phyloP scores from a whole-genome alignment of 2,113 vertebrate genomes.

The Thinocorus orbignyianus region DNA sequence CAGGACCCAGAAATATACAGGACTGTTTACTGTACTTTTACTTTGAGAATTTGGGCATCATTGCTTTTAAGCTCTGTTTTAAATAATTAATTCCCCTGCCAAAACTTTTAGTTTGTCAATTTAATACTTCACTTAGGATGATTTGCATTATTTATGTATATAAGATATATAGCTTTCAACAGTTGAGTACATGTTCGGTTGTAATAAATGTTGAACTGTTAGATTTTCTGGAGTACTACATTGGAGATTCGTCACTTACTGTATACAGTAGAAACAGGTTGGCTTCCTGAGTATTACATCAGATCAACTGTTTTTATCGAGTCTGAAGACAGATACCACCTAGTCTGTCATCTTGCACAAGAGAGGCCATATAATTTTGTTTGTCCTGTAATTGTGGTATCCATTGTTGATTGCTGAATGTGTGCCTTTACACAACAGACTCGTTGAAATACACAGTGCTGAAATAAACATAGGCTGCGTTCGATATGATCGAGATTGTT shows the following conservation, averaged over 20 bases:
- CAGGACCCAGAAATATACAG: not conserved
- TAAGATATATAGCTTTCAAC: not conserved
- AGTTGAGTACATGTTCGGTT: not conserved
- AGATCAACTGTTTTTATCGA: not conserved
- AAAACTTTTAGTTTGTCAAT: not conserved
- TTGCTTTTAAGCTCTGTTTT: not conserved
- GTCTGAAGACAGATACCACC: not conserved
- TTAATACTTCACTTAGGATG: not conserved
- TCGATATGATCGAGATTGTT: not conserved
- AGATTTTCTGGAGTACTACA: not conserved
- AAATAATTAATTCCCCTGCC: not conserved
- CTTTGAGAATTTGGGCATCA: not conserved
- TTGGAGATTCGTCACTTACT: not conserved
- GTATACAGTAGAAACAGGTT: not conserved
- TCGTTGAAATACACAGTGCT: not conserved
- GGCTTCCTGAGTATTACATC: not conserved
- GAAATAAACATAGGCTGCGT: not conserved
- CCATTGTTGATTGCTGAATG: not conserved
- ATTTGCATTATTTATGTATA: not conserved
- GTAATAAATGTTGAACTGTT: not conserved
- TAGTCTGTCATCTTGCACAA: not conserved
- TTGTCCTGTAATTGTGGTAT: not conserved
- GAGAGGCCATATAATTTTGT: not conserved
- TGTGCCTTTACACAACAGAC: not conserved
- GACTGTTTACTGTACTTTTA: not conserved